Conservation (phyloP, 2,797 vertebrate genomes). For the Coracias cyanogaster region DNA sequence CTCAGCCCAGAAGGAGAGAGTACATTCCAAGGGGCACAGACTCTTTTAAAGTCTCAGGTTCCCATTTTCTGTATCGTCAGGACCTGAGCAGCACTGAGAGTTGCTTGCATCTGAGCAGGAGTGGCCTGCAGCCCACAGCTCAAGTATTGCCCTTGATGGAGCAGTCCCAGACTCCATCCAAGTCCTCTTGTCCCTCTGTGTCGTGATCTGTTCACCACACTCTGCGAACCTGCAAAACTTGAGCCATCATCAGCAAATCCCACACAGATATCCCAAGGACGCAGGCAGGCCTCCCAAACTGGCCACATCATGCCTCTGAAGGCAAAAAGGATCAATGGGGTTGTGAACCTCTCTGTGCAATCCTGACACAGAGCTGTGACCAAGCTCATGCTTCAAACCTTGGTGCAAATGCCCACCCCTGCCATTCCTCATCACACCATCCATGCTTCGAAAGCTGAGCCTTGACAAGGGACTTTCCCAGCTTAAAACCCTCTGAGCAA, state of each 20-base stretch:
- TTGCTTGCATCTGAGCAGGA: not conserved
- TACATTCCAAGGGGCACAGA: not conserved
- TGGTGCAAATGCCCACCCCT: not conserved
- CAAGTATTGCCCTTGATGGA: rapidly evolving
- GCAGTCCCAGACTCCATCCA: not conserved
- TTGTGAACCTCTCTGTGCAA: not conserved
- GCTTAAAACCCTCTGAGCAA: not conserved
- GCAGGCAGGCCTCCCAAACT: not conserved
- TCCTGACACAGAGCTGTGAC: not conserved
- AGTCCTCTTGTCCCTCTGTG: not conserved
- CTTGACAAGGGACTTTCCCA: not conserved
- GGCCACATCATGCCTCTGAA: not conserved
- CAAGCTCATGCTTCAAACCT: not conserved
- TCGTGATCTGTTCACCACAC: no score
- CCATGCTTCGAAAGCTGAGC: not conserved
- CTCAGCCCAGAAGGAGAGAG: not conserved
- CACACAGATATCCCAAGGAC: not conserved
- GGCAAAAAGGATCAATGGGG: rapidly evolving
- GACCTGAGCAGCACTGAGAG: not conserved
- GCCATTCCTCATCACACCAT: not conserved
- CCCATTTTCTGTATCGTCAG: not conserved
- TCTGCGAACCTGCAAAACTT: not conserved
- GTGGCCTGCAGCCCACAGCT: not conserved
- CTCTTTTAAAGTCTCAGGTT: not conserved
- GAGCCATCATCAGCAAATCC: not conserved